These are phyloP conservation scores for Hippocampus abdominalis DNA, from an alignment of 2,113 vertebrate species.

Conservation along the genomic window DNA sequence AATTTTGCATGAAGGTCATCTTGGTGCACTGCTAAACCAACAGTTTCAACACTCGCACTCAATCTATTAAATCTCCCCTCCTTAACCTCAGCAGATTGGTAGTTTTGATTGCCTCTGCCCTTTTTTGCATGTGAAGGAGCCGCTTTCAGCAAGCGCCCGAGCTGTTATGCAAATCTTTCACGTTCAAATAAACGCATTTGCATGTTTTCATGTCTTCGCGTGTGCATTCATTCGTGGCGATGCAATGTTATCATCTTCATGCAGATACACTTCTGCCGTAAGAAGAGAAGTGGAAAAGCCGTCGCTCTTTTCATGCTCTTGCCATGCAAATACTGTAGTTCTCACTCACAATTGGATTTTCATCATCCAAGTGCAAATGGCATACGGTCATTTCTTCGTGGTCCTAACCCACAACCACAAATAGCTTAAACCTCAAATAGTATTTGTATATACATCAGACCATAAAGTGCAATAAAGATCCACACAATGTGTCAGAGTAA, in stretches of 20 bases:
- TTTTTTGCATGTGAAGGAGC: not conserved
- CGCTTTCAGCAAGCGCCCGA: not conserved
- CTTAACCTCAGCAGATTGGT: not conserved
- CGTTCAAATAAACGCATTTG: conserved; percentile 17
- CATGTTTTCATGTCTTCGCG: conserved; percentile 4
- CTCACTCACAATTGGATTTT: not conserved
- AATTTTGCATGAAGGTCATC: conserved; percentile 4
- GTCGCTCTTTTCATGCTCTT: conserved; percentile 34
- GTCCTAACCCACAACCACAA: conserved; percentile 6
- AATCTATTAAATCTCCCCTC: not conserved
- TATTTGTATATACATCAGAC: not conserved
- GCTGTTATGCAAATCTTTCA: conserved; percentile 16
- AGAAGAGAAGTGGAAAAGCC: conserved; percentile 16
- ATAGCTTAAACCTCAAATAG: not conserved
- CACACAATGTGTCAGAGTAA: not conserved
- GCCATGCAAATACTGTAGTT: conserved; percentile 26
- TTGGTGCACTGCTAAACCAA: not conserved
- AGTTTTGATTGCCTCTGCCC: not conserved
- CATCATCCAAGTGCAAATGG: not conserved
- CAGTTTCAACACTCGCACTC: not conserved
- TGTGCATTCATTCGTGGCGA: conserved; percentile 23
- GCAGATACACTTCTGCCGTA: conserved; percentile 23
- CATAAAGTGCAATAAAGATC: not conserved
- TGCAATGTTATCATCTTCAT: conserved; percentile 47
- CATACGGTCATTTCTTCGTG: not conserved